Conservation (phyloP, 1,140 invertebrate genomes). For the Zaprionus inermis region DNA sequence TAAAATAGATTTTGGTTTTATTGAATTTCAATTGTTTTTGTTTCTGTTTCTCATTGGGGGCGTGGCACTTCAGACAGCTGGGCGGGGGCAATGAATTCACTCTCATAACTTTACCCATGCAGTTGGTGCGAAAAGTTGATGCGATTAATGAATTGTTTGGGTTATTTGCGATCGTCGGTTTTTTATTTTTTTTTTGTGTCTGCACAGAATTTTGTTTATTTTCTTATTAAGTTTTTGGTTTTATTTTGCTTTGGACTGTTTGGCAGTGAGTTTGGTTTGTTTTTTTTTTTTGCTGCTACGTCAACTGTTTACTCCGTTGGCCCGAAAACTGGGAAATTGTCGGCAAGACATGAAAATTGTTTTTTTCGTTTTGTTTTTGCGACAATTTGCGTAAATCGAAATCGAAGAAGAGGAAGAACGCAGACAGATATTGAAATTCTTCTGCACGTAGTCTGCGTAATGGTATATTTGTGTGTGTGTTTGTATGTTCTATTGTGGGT, state of each 20-base stretch:
- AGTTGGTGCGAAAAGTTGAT: slow-evolving; percentile 53
- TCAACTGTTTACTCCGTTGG: slow-evolving; percentile 64
- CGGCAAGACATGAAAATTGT: slow-evolving; percentile 76
- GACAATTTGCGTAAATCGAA: slow-evolving; percentile 55
- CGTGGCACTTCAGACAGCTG: slow-evolving; percentile 58
- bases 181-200: neutral
- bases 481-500: neutral
- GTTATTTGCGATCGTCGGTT: slow-evolving; percentile 18
- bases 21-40: slow-evolving; percentile 73
- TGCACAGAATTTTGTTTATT: slow-evolving; percentile 14
- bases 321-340: slow-evolving; percentile 54
- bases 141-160: slow-evolving; percentile 21
- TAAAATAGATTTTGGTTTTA: slow-evolving; percentile 80
- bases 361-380: slow-evolving; percentile 48
- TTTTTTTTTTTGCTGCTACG: slow-evolving; percentile 29
- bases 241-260: slow-evolving; percentile 18
- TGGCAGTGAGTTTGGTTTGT: slow-evolving; percentile 8
- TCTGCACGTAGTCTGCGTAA: slow-evolving; percentile 1
- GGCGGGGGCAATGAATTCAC: slow-evolving; percentile 69
- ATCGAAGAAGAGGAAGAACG: slow-evolving; percentile 34
- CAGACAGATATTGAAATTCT: slow-evolving; percentile 10
- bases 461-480: slow-evolving; percentile 6
- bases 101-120: slow-evolving; percentile 84
- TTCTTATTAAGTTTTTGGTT: slow-evolving; percentile 19
- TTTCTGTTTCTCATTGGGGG: slow-evolving; percentile 58